Evolutionary conservation across 2,113 vertebrate species (phyloP), one percentile per base, ranked within the genome.

Genomic region (Equus quagga): DNA sequence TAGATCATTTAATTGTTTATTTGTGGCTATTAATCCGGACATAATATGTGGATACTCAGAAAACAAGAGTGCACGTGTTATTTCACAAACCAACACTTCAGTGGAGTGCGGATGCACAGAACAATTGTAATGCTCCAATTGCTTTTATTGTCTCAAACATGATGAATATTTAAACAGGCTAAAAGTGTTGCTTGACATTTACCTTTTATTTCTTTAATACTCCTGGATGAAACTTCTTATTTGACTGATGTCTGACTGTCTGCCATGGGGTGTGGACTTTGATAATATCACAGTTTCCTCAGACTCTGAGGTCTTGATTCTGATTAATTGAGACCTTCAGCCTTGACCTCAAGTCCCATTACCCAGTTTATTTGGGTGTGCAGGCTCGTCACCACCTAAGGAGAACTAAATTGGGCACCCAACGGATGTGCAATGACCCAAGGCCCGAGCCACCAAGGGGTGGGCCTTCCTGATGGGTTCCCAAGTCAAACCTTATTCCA

Each of bases 1-100:
- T n/a, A 49, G 62, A 49, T 58, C 19, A 67, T 14, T 10, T 36
- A 13, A 36, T 4, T 69, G 4, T 13, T 73, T 81, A 5, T 46
- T 87, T 56, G 31, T 73, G 36, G 23, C 8, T 13, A 5, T 7
- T 84, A 62, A 62, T 6, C 15, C 12, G 14, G 56, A 56, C 0
- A 3, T 60, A n/a, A 54, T 60, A 24, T 76, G 8, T 65, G 69
- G 54, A 60, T 21, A 0, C 28, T 24, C 33, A 33, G 33, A 31
- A 58, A 41, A 31, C 8, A 51, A 0, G 7, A 80, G 8, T 23
- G 4, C 2, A 6, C 2, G 0, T 5, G 1, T 14, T 67, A 3
- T 54, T 64, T 64, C 62, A 31, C 2, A 76, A 19, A 44, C 5
- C 24, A 44, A 44, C 0, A 13, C 2, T 26, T 7, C 2, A n/a